Base-by-base conservation (phyloP, 2,888 invertebrate species). In the Eilema griseolum region DNA sequence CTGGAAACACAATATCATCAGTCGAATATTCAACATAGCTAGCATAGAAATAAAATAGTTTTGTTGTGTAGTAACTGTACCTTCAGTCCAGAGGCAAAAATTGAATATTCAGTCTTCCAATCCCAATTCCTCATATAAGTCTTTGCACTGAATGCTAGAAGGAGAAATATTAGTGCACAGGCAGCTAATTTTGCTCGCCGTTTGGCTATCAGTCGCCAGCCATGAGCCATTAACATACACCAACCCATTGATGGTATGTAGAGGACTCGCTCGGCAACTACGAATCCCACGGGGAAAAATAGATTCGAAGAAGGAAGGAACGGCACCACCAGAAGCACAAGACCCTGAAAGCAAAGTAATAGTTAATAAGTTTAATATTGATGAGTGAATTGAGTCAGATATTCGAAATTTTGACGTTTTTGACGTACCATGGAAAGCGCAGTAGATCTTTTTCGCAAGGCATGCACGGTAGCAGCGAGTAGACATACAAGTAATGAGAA, bases 181-280 rank as follows among this genome's bases (percentile, higher is more conserved):
- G 97, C 96, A 28, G 97, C 90, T 72, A 97, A 96, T 81, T 96
- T 96, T 71, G 96, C 96, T 83, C 96, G 95, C 86, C 96, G 97
- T 85, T 97, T 96, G 66, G 96, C 96, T 37, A 97, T 86, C 72
- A 97, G 93, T 77, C 97, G 96, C 97, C 97, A 98, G 52, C 98
- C 98, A 85, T 98, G 98, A 3, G 98, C 98, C 3, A 99, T 96
- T 28, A 99, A 95, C 91, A 99, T 96, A 88, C 99, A 99, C 96
- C 98, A 99, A 67, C 99, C 99, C 99, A 99, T 99, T 20, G 99
- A 99, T 0, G 99, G 99, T 96, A 99, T 98, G 93, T 99, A 99
- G 7, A 99, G 96, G 62, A 99, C 98, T 80, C 99, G 96, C 93
- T 99, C 99, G 2, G 99, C 99, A 41, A 99, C 97, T 75, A 99